Evolutionary conservation across 2,113 vertebrate species (phyloP).

Genomic region (Amphilophus citrinellus): DNA sequence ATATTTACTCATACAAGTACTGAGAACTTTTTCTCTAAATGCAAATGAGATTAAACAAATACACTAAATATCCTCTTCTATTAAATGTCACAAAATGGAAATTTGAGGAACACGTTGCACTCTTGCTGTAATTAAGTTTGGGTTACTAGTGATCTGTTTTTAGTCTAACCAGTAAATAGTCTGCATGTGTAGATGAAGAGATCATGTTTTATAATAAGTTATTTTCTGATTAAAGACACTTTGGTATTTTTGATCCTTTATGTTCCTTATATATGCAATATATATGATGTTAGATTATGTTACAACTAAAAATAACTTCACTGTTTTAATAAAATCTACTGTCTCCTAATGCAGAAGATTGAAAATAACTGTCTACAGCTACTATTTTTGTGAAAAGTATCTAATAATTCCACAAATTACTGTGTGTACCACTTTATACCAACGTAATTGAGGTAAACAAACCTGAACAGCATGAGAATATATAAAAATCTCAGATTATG

Average conservation of each 20-base stretch:
- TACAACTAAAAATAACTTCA: too few relatives aligned
- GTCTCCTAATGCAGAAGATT: background rate
- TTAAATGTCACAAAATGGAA: constrained; percentile 13
- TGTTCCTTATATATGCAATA: background rate
- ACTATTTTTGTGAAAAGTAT: background rate
- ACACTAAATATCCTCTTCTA: background rate
- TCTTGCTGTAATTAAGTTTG: background rate
- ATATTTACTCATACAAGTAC: background rate
- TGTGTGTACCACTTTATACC: background rate
- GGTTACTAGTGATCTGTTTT: background rate
- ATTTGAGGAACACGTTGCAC: constrained; percentile 7
- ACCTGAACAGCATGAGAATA: background rate
- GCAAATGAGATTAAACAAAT: background rate
- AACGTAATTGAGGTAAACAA: background rate
- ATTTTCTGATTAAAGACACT: background rate
- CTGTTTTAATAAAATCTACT: background rate
- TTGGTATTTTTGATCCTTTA: background rate
- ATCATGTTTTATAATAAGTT: background rate
- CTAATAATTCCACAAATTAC: background rate
- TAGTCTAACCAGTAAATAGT: too few relatives aligned
- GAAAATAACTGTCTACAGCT: background rate
- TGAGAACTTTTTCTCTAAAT: background rate
- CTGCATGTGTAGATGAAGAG: background rate
- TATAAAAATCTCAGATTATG: background rate
- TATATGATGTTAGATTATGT: background rate